Conservation (phyloP, 2,113 vertebrate species). For the Lepisosteus oculatus region DNA sequence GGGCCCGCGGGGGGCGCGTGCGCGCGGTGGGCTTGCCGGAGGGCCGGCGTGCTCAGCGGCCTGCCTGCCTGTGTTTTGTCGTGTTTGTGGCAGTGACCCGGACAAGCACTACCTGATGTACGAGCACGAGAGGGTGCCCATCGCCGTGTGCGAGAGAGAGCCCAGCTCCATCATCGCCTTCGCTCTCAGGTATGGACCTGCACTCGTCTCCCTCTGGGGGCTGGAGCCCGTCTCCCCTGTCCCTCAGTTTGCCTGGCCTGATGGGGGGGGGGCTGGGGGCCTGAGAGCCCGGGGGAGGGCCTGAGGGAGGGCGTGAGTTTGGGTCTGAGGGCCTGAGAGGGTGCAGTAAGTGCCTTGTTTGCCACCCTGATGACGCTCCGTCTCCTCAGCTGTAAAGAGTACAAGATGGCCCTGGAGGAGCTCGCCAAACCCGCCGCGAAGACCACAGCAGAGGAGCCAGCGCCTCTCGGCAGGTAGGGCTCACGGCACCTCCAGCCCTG, state of each 20-base stretch:
- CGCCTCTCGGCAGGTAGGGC: slow-evolving; percentile 66
- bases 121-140: slow-evolving; percentile 93
- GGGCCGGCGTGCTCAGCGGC: neutral
- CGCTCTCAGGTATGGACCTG: slow-evolving; percentile 82
- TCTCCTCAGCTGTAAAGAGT: slow-evolving; percentile 85
- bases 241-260: too few relatives aligned
- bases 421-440: slow-evolving; percentile 75
- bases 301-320: too few relatives aligned
- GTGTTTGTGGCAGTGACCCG: slow-evolving; percentile 74
- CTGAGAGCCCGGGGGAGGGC: too few relatives aligned
- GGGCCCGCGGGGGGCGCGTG: too few relatives aligned
- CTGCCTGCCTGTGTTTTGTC: neutral
- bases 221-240: too few relatives aligned
- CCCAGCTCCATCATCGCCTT: slow-evolving; percentile 98
- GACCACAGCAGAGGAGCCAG: slow-evolving; percentile 70
- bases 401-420: slow-evolving; percentile 91
- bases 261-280: too few relatives aligned
- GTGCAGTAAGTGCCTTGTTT: too few relatives aligned
- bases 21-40: too few relatives aligned
- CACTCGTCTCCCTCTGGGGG: too few relatives aligned
- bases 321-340: too few relatives aligned
- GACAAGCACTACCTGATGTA: slow-evolving; percentile 98
- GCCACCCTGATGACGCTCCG: neutral
- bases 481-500: too few relatives aligned
- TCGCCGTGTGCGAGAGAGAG: slow-evolving; percentile 93